Evolutionary conservation across 2,888 invertebrate species (phyloP), one percentile per base, ranked within the genome.

Genomic region (Aphidoletes aphidimyza): DNA sequence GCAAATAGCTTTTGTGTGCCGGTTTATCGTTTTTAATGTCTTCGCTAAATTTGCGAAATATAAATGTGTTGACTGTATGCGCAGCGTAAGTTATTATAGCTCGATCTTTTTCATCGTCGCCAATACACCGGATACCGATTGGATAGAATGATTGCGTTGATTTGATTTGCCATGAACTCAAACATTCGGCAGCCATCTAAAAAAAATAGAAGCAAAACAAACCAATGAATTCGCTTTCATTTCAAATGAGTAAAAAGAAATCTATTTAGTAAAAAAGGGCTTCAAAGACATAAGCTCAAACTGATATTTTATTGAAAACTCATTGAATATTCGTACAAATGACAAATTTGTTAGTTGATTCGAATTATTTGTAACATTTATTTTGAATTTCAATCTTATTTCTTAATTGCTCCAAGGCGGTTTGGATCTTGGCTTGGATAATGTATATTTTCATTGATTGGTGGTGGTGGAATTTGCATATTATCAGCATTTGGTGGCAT

Each of bases 351-450:
- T 42, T 9, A 42, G 42, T 42, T 14, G 42, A n/a, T n/a, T n/a
- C n/a, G n/a, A n/a, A n/a, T n/a, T n/a, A n/a, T n/a, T n/a, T n/a
- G n/a, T n/a, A n/a, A n/a, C n/a, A n/a, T n/a, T n/a, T n/a, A 14
- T 42, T 42, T 42, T 42, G 42, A 42, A 42, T 42, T 42, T 9
- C 42, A 14, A 22, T n/a, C 9, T 85, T 86, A 90, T 86, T 90
- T 90, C 84, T 90, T 89, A 0, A 89, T 86, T 0, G 96, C 94
- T 0, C 98, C 98, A 90, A 98, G 93, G 39, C 98, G 92, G 54
- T 95, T 94, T 0, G 99, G 99, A 92, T 99, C 99, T 90, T 99
- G 99, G 88, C 98, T 98, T 3, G 99, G 98, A 92, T 99, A 99
- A 90, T 98, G 98, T 83, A 94, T 91, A 0, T 93, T 91, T 0